Evolutionary conservation across 2,113 vertebrate species (phyloP).

Genomic region (Talpa occidentalis): DNA sequence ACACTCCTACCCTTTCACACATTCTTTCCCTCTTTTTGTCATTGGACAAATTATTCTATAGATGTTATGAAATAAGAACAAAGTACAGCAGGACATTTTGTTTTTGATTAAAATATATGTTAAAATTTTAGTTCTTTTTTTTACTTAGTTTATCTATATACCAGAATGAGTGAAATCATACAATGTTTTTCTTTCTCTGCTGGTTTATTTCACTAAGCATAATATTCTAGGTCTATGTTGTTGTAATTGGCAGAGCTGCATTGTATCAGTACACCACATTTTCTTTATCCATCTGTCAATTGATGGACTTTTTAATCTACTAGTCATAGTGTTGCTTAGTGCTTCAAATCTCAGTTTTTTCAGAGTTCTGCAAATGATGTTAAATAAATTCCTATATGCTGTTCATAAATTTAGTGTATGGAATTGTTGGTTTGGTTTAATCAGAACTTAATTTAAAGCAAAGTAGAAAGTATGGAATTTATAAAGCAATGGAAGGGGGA

Average conservation of each 20-base stretch:
- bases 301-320: neutral
- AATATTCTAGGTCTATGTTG: too few species aligned
- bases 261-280: too few species aligned
- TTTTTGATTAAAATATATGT: too few species aligned
- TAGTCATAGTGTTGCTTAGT: neutral
- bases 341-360: neutral
- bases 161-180: too few species aligned
- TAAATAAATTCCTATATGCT: neutral
- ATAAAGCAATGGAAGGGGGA: neutral
- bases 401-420: neutral
- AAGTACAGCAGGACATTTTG: neutral
- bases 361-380: neutral
- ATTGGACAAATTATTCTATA: neutral
- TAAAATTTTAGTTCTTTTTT: too few species aligned
- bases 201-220: too few species aligned
- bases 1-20: neutral
- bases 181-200: too few species aligned
- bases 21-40: neutral
- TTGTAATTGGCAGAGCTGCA: too few species aligned
- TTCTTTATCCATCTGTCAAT: too few species aligned
- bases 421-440: neutral
- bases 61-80: too few species aligned
- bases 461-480: neutral
- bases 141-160: too few species aligned
- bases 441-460: neutral